Conservation (phyloP, 2,797 vertebrate species). For the Pelochelys cantorii region DNA sequence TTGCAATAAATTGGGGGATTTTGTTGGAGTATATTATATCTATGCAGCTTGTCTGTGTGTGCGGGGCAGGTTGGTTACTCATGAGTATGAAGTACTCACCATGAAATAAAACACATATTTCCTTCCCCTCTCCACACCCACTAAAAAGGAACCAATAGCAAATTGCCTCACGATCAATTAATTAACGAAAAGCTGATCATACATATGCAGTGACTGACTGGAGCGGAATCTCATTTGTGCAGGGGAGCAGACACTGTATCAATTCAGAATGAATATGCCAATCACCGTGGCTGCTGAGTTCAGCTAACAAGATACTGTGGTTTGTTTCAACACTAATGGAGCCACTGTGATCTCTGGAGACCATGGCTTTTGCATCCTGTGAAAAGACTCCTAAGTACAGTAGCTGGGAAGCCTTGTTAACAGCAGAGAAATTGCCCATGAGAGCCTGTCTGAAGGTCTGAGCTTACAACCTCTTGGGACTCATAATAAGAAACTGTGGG, state of each 20-base stretch:
- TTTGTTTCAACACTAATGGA: background rate
- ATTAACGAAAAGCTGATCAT: conserved; percentile 66
- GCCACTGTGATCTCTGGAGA: conserved; percentile 1
- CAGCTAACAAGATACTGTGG: conserved; percentile 9
- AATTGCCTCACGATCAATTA: conserved; percentile 41
- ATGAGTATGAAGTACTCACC: conserved; percentile 55
- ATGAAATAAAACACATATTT: conserved; percentile 24
- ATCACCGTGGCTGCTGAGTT: conserved; percentile 44
- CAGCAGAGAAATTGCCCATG: background rate
- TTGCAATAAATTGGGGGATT: conserved; percentile 35
- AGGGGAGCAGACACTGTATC: conserved; percentile 54
- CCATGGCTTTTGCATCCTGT: background rate
- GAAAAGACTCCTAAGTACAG: background rate
- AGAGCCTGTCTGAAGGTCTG: background rate
- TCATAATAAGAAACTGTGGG: fast-evolving
- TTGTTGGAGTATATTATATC: conserved; percentile 36
- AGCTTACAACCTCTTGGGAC: background rate
- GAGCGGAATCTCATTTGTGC: conserved; percentile 76
- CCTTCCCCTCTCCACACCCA: conserved; percentile 13
- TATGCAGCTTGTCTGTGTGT: conserved; percentile 42
- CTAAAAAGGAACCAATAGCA: conserved; percentile 23
- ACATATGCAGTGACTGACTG: conserved; percentile 73
- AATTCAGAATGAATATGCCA: conserved; percentile 45
- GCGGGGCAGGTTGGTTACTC: conserved; percentile 65
- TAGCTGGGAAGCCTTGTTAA: conserved; percentile 1